These are phyloP conservation scores for Tor tambroides DNA, from an alignment of 2,113 vertebrate genomes.

Conservation along the genomic window DNA sequence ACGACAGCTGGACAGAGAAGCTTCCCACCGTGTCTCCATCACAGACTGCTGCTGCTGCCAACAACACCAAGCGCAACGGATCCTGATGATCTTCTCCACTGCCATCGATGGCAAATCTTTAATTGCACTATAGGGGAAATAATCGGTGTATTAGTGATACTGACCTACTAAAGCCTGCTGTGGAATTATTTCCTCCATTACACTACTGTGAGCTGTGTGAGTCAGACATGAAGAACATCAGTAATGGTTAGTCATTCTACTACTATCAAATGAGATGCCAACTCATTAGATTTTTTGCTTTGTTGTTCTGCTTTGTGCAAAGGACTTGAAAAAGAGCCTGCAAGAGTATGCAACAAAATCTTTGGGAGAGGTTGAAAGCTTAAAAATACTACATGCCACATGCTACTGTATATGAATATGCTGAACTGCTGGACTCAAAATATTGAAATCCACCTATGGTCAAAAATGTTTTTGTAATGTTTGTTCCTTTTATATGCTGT, in stretches of 20 bases:
- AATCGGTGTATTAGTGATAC: background rate
- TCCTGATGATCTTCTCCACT: constrained; percentile 2
- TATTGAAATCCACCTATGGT: background rate
- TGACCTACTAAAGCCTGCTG: background rate
- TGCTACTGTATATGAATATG: background rate
- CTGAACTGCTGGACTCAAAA: background rate
- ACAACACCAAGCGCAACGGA: background rate
- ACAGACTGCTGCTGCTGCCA: background rate
- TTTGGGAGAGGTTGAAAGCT: background rate
- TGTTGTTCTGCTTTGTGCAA: background rate
- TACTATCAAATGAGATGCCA: background rate
- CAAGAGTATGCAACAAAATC: background rate
- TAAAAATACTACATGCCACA: background rate
- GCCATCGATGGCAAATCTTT: background rate
- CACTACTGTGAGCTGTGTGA: background rate
- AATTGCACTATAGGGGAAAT: background rate
- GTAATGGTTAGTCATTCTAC: background rate
- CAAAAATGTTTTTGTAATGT: background rate
- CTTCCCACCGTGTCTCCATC: background rate
- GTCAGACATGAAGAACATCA: background rate
- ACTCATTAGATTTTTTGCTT: background rate
- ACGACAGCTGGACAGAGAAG: constrained; percentile 18
- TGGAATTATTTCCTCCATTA: background rate
- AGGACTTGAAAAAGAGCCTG: too few relatives aligned
- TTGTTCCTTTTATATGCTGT: background rate